These are phyloP conservation scores for Lycocerus yunnanus DNA, from an alignment of 2,888 invertebrate genomes.

Conservation along the genomic window DNA sequence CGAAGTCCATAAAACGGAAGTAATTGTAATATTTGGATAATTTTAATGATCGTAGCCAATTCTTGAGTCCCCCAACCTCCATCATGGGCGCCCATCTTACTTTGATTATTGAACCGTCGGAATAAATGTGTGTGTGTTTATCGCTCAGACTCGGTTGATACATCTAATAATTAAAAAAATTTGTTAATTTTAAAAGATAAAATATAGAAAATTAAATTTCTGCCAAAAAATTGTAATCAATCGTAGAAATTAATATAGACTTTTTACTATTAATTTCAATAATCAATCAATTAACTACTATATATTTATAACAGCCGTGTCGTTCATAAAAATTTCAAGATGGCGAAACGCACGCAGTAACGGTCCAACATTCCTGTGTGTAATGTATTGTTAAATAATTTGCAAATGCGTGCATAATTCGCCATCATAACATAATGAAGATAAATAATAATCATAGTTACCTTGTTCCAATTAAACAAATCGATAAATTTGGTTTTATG, in stretches of 20 bases:
- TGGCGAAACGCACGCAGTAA: neutral
- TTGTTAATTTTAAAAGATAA: neutral
- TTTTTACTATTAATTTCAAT: too few relatives aligned
- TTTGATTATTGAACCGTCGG: neutral
- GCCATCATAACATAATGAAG: neutral
- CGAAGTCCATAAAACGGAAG: neutral
- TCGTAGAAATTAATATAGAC: neutral
- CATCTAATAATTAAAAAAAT: neutral
- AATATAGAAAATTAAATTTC: neutral
- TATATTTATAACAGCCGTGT: neutral
- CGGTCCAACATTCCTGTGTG: neutral
- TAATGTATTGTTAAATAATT: neutral
- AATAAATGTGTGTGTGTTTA: neutral
- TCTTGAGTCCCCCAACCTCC: neutral
- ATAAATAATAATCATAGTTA: neutral
- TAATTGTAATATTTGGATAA: neutral
- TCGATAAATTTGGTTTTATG: neutral
- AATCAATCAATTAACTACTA: too few relatives aligned
- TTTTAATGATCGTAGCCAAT: neutral
- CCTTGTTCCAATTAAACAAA: neutral
- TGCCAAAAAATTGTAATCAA: neutral
- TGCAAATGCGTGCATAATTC: neutral
- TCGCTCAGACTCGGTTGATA: neutral
- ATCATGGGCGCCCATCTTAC: neutral
- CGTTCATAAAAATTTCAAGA: neutral